These are phyloP conservation scores for Lysiphlebus fabarum DNA, from an alignment of 1,140 invertebrate genomes.

Conservation along the genomic window DNA sequence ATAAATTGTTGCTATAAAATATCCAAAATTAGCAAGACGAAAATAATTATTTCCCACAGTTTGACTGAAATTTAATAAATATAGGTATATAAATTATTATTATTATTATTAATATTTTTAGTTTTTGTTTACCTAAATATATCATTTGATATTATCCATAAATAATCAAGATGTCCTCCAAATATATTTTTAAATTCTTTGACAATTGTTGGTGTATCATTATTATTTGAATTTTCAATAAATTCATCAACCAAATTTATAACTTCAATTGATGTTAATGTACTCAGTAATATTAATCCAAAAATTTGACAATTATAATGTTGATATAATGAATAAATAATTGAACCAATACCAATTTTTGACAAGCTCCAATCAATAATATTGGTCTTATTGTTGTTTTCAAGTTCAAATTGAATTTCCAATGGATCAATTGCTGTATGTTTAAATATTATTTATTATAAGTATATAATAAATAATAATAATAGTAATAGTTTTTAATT, in stretches of 20 bases:
- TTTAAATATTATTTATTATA: background rate
- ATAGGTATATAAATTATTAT: background rate
- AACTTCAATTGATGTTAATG: slow-evolving; percentile 22
- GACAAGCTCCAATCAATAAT: slow-evolving; percentile 26
- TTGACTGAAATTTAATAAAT: slow-evolving; percentile 23
- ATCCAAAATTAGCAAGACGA: slow-evolving; percentile 29
- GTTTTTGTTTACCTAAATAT: slow-evolving; percentile 26
- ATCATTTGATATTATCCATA: slow-evolving; percentile 18
- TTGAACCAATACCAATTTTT: slow-evolving; percentile 22
- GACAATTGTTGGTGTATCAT: background rate
- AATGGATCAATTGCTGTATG: slow-evolving; percentile 33
- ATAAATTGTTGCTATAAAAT: slow-evolving; percentile 26
- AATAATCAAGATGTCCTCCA: background rate
- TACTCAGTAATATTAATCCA: slow-evolving; percentile 21
- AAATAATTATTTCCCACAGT: slow-evolving; percentile 30
- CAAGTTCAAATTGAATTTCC: slow-evolving; percentile 27
- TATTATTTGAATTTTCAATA: background rate
- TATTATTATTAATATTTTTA: background rate
- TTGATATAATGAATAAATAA: slow-evolving; percentile 31
- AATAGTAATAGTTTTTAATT: background rate
- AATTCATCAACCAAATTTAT: background rate
- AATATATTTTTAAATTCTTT: background rate
- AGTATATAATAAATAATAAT: background rate
- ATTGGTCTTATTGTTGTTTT: slow-evolving; percentile 12
- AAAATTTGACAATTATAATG: slow-evolving; percentile 22